Evolutionary conservation across 2,797 vertebrate species (phyloP), one percentile per base, ranked within the genome.

Genomic region (Mallotus villosus): DNA sequence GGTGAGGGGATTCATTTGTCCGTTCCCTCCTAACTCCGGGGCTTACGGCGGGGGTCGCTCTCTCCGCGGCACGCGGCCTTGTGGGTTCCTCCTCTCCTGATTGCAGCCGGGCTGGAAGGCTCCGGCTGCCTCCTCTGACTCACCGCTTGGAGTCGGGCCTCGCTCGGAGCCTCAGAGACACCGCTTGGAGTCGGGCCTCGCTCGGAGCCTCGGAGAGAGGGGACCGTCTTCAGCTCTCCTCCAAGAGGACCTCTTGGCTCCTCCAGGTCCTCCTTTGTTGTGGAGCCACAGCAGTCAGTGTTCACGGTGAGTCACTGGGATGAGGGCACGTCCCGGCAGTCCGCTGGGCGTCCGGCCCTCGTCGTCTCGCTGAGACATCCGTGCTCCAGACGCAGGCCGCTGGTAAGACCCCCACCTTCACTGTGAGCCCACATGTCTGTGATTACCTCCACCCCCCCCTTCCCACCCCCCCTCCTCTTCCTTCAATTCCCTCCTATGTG

Each of bases 1-100:
- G 84, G 88, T 71, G 84, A 87, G 76, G 84, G 88, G 84, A 92
- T 92, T 92, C 61, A 90, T 92, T 84, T 86, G 83, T 71, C 84
- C 70, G 70, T 85, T 87, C 85, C 85, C 74, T 85, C 74, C 77
- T 83, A 82, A 78, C 71, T 84, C 80, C 63, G 37, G 77, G 74
- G 78, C 79, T 79, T 90, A 78, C 80, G 72, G 75, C 72, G 74
- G 82, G 70, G 71, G 25, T 2, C 71, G 70, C 72, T 61, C 69
- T 70, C 82, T 75, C 78, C 68, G 76, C 81, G 72, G 66, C 53
- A 24, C 78, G 58, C 29, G 79, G 81, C 80, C 81, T 87, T 82
- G 80, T 82, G 80, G 72, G 69, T 78, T 84, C 77, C 79, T 75
- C 75, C 71, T 65, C 9, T 84, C 74, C 46, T 86, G 86, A 87